These are phyloP conservation scores for Cryptotermes secundus DNA, from an alignment of 1,140 invertebrate species.

Conservation along the genomic window DNA sequence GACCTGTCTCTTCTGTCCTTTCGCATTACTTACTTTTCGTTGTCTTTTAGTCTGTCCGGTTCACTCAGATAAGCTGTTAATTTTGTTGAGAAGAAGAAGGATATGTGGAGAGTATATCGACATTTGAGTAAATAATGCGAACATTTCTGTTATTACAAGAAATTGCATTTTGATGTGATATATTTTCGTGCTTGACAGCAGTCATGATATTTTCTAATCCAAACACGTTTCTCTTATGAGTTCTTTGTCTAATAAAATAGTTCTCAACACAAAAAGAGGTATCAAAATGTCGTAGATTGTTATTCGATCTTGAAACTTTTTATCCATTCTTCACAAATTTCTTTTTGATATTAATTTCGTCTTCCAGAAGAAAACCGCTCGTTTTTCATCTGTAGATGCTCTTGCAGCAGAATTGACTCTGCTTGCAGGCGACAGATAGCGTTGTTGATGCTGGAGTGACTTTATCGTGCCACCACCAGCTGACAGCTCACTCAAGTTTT, in stretches of 20 bases:
- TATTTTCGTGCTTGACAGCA: not conserved
- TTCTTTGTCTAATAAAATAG: not conserved
- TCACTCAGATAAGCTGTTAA: not conserved
- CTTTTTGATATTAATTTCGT: not conserved
- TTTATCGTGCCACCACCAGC: constrained; percentile 10
- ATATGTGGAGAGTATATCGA: not conserved
- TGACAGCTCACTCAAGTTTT: constrained; percentile 16
- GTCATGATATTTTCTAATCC: not conserved
- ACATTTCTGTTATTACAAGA: not conserved
- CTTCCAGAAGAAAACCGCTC: not conserved
- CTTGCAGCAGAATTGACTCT: not conserved
- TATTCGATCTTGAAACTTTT: not conserved
- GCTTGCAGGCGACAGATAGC: constrained; percentile 16
- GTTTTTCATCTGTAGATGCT: constrained; percentile 7
- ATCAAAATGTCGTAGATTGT: not conserved
- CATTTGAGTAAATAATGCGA: not conserved
- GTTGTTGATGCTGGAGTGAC: constrained; percentile 7
- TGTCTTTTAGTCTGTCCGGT: too few species aligned
- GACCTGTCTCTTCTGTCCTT: too few species aligned
- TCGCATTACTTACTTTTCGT: too few species aligned
- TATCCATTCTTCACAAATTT: not conserved
- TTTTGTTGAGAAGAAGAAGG: not conserved
- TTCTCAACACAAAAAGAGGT: not conserved
- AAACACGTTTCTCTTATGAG: not conserved
- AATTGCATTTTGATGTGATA: not conserved